Evolutionary conservation across 2,797 vertebrate species (phyloP), one percentile per base, ranked within the genome.

Genomic region (Pyrocephalus nanus): DNA sequence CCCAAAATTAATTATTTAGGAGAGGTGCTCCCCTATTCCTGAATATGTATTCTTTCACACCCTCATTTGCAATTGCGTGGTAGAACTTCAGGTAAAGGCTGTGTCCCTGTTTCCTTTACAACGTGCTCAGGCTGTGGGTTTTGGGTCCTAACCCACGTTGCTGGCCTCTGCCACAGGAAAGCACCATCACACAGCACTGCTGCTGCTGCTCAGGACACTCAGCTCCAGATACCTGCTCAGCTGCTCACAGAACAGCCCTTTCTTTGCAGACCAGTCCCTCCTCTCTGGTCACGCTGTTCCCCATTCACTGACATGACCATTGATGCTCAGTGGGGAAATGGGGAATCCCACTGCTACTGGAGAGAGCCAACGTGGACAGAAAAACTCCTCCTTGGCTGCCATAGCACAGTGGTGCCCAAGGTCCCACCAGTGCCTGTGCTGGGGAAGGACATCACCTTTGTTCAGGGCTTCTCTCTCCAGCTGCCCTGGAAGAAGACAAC

Each of bases 211-310:
- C 16, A 16, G 42, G 73, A 72, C 18, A 7, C 29, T 32, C 27
- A 19, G 55, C 27, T 61, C 65, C 50, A 51, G 2, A 18, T 5
- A 60, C 14, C 42, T 27, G 25, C 38, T 77, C 29, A 15, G 42
- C 32, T 34, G 20, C 65, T 50, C 11, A 3, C 27, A 26, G 16
- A 73, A 53, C 22, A 79, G 29, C 29, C 32, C 29, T 4, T 77
- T 48, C 43, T 38, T 20, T 43, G 47, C 54, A 66, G 53, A 38
- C 19, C 11, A 11, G 43, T 19, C 29, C 27, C 18, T 17, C 30
- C 69, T 42, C 45, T 45, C 53, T 0, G 0, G 58, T 30, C 0
- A 0, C 21, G 48, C 36, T 71, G 11, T 2, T 70, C 53, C 57
- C 18, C 4, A 7, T 2, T 5, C 1, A 9, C 32, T 50, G 19